phyloP scores from a whole-genome alignment of 2,888 invertebrate genomes.

The Automeris io region DNA sequence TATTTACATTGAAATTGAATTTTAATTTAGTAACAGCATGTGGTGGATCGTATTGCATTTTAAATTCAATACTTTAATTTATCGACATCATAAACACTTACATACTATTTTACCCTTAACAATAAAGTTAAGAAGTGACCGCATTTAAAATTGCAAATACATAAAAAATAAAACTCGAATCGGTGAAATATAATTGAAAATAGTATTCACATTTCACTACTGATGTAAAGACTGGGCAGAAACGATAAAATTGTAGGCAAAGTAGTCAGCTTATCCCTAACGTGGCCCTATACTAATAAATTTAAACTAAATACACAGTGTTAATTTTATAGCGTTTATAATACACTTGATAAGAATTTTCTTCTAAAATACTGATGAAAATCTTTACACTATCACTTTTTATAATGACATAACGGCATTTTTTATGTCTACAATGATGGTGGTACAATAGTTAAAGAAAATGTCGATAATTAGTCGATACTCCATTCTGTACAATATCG shows the following conservation, averaged over 20 bases:
- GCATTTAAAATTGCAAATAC: background rate
- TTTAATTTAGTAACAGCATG: too few relatives aligned
- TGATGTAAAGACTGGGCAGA: slow-evolving; percentile 34
- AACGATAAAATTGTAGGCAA: slow-evolving; percentile 35
- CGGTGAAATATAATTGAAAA: slow-evolving; percentile 11
- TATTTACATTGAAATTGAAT: too few relatives aligned
- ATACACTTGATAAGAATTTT: background rate
- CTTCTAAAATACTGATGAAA: background rate
- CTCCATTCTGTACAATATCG: too few relatives aligned
- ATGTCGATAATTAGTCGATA: too few relatives aligned
- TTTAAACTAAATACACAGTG: slow-evolving; percentile 50
- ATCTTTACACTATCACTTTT: too few relatives aligned
- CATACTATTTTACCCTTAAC: background rate
- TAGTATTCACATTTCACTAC: slow-evolving; percentile 29
- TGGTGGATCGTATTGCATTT: too few relatives aligned
- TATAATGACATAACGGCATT: too few relatives aligned
- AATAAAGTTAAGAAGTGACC: background rate
- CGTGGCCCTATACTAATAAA: slow-evolving; percentile 53
- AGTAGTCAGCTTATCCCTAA: slow-evolving; percentile 44
- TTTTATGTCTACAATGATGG: too few relatives aligned
- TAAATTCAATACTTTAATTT: too few relatives aligned
- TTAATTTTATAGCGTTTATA: background rate
- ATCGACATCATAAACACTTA: background rate
- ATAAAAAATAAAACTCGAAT: background rate
- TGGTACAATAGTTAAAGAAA: too few relatives aligned